Evolutionary conservation across 2,113 vertebrate genomes (phyloP).

Genomic region (Mystacornis crossleyi): DNA sequence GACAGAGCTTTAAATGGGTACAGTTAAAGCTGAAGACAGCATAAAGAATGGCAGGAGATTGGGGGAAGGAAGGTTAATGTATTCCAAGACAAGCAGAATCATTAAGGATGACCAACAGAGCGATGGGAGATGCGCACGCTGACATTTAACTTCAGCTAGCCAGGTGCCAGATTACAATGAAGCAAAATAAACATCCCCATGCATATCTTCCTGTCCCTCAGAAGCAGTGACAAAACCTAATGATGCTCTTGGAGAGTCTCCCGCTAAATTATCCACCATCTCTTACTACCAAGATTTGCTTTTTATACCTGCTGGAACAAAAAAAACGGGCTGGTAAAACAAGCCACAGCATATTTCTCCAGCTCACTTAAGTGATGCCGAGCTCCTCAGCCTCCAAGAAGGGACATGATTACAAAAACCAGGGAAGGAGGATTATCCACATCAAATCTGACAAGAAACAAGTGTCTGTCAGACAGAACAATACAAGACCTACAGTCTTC

Average conservation of each 20-base stretch:
- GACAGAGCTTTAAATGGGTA: not conserved
- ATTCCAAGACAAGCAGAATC: constrained; percentile 9
- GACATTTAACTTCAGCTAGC: not conserved
- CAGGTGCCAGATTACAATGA: not conserved
- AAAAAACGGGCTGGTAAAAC: not conserved
- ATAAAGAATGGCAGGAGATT: not conserved
- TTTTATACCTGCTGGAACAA: not conserved
- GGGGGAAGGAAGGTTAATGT: not conserved
- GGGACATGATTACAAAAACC: not conserved
- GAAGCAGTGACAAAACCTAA: not conserved
- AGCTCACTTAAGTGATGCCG: not conserved
- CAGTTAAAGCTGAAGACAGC: not conserved
- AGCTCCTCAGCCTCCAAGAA: not conserved
- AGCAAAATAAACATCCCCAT: not conserved
- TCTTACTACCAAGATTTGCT: not conserved
- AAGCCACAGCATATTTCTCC: not conserved
- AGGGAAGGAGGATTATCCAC: not conserved
- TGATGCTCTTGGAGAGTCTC: not conserved
- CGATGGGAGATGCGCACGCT: not conserved
- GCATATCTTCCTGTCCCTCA: not conserved
- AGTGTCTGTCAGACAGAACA: not conserved
- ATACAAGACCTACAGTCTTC: not conserved
- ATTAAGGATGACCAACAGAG: not conserved
- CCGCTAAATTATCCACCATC: not conserved
- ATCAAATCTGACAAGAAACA: not conserved